Conservation (phyloP, 2,888 invertebrate species). For the Anorthoa munda region DNA sequence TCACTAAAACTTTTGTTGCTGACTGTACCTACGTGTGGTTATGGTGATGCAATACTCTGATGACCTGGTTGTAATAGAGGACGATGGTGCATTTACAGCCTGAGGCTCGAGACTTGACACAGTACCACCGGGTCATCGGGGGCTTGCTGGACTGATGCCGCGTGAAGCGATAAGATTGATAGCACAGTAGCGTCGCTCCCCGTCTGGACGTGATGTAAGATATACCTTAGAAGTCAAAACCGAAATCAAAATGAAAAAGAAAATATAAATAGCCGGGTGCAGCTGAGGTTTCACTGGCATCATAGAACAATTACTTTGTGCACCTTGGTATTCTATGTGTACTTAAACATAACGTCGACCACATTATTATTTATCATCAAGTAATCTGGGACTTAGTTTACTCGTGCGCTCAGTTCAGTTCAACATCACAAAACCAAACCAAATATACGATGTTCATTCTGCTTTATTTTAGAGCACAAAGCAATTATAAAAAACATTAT, state of each 20-base stretch:
- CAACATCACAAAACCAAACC: not conserved
- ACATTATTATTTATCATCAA: not conserved
- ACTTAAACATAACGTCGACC: too few species aligned
- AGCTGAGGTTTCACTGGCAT: not conserved
- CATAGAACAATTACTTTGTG: not conserved
- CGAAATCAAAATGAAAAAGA: not conserved
- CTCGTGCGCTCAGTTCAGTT: not conserved
- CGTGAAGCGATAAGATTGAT: too few species aligned
- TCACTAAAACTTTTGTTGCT: not conserved
- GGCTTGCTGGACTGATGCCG: conserved; percentile 41
- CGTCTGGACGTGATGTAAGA: conserved; percentile 18
- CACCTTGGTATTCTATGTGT: not conserved
- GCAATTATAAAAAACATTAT: not conserved
- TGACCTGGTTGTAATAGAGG: conserved; percentile 8
- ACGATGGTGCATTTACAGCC: conserved; percentile 39
- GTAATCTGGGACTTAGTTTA: too few species aligned
- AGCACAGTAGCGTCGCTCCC: conserved; percentile 34
- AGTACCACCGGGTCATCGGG: conserved; percentile 41
- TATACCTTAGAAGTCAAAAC: conserved; percentile 18
- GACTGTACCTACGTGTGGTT: conserved; percentile 5
- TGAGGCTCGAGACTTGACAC: conserved; percentile 12
- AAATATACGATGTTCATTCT: not conserved
- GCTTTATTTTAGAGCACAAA: not conserved
- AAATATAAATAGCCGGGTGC: not conserved
- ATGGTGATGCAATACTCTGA: conserved; percentile 31